Percentiles rank a stretch among this genome's conserved stretches.
Evolutionary conservation across 2,113 vertebrate species (phyloP).

Genomic region (Zosterops borbonicus): DNA sequence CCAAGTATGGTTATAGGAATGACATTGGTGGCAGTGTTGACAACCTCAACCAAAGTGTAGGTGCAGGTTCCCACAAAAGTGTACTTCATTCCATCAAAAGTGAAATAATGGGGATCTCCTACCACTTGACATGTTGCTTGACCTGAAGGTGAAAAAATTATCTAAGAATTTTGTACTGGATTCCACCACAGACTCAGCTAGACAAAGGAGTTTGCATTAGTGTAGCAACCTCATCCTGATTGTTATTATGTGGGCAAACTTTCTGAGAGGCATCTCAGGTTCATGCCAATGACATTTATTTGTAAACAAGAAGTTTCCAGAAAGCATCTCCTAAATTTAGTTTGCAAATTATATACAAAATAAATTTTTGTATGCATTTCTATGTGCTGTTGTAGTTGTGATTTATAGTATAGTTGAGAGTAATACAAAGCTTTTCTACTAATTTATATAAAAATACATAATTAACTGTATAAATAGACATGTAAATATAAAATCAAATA

Average conservation of each 20-base stretch:
- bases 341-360: background rate
- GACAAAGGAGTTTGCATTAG: background rate
- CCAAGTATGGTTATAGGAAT: constrained; percentile 83
- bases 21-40: constrained; percentile 66
- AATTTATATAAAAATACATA: background rate
- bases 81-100: constrained; percentile 86
- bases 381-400: background rate
- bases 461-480: background rate
- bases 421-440: background rate
- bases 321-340: background rate
- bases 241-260: background rate
- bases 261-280: background rate
- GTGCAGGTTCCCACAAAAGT: constrained; percentile 91
- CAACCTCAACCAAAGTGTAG: constrained; percentile 85
- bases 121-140: constrained; percentile 83
- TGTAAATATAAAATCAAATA: background rate
- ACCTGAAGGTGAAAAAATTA: constrained; percentile 56
- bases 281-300: background rate
- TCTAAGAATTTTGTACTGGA: background rate
- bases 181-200: background rate
- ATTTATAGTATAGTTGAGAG: background rate
- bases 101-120: constrained; percentile 91
- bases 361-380: background rate
- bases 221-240: background rate
- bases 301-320: background rate